phyloP scores from a whole-genome alignment of 2,113 vertebrate species.

The Neotragus moschatus region DNA sequence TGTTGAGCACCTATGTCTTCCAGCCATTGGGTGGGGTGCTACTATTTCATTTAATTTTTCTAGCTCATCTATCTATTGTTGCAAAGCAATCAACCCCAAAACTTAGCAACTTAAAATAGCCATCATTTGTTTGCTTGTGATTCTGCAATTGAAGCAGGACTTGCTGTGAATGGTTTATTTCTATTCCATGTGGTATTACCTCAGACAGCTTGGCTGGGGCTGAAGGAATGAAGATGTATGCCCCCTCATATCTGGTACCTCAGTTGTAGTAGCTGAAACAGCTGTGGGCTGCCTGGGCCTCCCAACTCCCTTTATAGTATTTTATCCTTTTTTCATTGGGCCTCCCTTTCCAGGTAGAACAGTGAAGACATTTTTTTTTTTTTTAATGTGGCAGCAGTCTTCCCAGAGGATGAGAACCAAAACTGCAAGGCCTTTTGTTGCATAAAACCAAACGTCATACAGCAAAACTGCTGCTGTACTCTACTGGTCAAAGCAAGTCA shows the following conservation, averaged over 20 bases:
- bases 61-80: not conserved
- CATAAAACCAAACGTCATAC: not conserved
- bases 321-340: not conserved
- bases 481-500: not conserved
- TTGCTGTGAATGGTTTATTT: not conserved
- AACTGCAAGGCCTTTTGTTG: not conserved
- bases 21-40: not conserved
- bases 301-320: not conserved
- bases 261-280: not conserved
- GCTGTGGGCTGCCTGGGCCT: not conserved
- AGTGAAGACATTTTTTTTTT: not conserved
- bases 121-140: not conserved
- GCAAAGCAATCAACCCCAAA: not conserved
- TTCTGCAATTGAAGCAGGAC: not conserved
- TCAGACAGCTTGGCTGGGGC: not conserved
- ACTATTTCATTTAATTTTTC: not conserved
- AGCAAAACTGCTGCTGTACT: not conserved
- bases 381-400: not conserved
- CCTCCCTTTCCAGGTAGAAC: not conserved
- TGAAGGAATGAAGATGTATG: not conserved
- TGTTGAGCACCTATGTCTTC: not conserved
- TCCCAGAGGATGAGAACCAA: not conserved
- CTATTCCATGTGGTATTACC: not conserved
- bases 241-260: not conserved
- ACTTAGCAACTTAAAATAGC: not conserved